Base-by-base conservation (phyloP, 2,113 vertebrate genomes). In the Ancistrus triradiatus region DNA sequence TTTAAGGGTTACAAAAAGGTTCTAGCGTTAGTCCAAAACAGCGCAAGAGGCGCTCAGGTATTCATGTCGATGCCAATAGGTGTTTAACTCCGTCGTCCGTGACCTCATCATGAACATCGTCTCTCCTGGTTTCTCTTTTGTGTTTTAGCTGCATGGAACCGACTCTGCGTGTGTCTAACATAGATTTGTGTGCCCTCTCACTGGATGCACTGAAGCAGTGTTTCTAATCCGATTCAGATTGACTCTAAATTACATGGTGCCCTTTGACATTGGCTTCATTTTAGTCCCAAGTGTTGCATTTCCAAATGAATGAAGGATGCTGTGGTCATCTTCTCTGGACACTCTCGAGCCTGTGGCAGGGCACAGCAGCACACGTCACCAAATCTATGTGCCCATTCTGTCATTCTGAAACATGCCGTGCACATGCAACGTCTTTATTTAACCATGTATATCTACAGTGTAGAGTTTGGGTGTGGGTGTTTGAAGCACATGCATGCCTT, bases 21-120 rank as follows among this genome's bases (percentile, higher is more conserved):
- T 85, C 88, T 86, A 88, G 80, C 81, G 85, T 87, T 74, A 86
- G 87, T 85, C 84, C 88, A 78, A 89, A 89, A 88, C 86, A 84
- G 78, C 87, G 83, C 78, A 88, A 87, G 83, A 82, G 87, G 84
- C 84, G 83, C 86, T 89, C 87, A 90, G 88, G 87, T 90, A 89
- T 85, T 68, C 47, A 25, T 66, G 53, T 28, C 61, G 49, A 63
- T 47, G 48, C 58, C 51, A 48, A 27, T 70, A 56, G 63, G 33
- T 68, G 58, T 73, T 63, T 27, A 52, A 70, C 37, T 47, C 66
- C 46, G 56, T 65, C 21, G 15, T 61, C 28, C 17, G 22, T 15
- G 47, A 42, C 66, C 78, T 80, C 85, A 81, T 83, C 63, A 52
- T 43, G 55, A 78, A 75, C 77, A 65, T 83, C 72, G 47, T 53